Percentiles rank a stretch among this genome's conserved stretches.
phyloP scores from a whole-genome alignment of 2,113 vertebrate genomes.

The Mungos mungo region DNA sequence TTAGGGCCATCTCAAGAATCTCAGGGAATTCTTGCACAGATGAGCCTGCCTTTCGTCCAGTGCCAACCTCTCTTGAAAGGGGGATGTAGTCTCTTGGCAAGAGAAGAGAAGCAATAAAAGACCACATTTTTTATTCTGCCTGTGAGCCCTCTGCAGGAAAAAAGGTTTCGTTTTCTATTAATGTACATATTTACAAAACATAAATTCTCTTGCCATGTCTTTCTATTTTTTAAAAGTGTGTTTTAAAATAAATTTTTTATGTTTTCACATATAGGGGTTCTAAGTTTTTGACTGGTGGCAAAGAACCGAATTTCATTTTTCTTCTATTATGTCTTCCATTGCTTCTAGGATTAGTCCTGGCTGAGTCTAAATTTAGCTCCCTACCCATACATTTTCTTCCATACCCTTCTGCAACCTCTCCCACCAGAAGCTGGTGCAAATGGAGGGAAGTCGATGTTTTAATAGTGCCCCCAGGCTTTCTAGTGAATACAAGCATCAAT shows the following conservation, averaged over 20 bases:
- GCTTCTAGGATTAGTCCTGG: neutral
- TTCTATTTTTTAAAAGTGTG: neutral
- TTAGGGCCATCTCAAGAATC: neutral
- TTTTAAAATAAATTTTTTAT: neutral
- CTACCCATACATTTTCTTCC: neutral
- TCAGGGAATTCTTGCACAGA: neutral
- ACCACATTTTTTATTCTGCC: neutral
- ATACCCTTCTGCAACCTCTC: neutral
- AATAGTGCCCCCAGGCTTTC: neutral
- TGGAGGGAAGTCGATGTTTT: neutral
- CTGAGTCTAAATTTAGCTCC: neutral
- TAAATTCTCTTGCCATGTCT: neutral
- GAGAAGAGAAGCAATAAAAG: neutral
- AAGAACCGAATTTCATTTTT: neutral
- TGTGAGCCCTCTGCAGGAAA: neutral
- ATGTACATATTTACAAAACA: neutral
- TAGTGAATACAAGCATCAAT: neutral
- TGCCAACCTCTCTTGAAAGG: rapidly evolving
- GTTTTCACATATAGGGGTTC: neutral
- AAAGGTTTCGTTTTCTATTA: neutral
- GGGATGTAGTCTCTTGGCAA: neutral
- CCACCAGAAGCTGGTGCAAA: neutral
- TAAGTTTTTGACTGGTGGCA: neutral
- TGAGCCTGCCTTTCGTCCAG: neutral
- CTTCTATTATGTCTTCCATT: neutral